Evolutionary conservation across 2,888 invertebrate species (phyloP).

Genomic region (Lasioglossum vierecki): DNA sequence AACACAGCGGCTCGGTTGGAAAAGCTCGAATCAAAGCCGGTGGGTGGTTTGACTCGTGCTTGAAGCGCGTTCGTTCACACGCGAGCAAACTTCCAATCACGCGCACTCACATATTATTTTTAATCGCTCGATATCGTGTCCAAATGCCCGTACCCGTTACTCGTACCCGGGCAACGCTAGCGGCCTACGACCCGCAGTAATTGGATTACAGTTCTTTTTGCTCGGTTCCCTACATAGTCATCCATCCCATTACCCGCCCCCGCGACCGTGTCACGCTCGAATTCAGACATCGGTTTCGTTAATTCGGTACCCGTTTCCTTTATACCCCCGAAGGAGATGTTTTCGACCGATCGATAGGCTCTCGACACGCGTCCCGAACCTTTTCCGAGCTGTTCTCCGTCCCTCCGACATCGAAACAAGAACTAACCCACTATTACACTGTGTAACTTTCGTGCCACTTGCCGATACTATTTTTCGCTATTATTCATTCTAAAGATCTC

Average conservation of each 20-base stretch:
- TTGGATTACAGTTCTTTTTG: slow-evolving; percentile 53
- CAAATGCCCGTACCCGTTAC: slow-evolving; percentile 39
- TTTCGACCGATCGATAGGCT: slow-evolving; percentile 15
- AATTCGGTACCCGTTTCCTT: slow-evolving; percentile 33
- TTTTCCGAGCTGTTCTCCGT: background rate
- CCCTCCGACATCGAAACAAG: background rate
- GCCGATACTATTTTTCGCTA: background rate
- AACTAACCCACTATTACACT: background rate
- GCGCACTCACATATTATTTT: slow-evolving; percentile 64
- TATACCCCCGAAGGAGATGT: slow-evolving; percentile 9
- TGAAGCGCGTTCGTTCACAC: slow-evolving; percentile 55
- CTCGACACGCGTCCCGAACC: background rate
- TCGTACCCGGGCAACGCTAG: background rate
- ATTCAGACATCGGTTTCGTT: slow-evolving; percentile 6
- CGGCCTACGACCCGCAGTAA: slow-evolving; percentile 37
- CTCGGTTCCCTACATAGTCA: slow-evolving; percentile 39
- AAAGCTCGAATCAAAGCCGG: slow-evolving; percentile 39
- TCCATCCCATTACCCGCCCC: slow-evolving; percentile 14
- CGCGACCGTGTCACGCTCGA: background rate
- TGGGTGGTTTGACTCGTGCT: slow-evolving; percentile 44
- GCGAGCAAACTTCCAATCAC: slow-evolving; percentile 62
- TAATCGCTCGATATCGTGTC: slow-evolving; percentile 65
- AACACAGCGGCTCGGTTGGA: background rate
- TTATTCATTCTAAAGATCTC: too few species aligned
- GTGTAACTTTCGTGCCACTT: background rate